Conservation (phyloP, 2,888 invertebrate genomes). For the Lamproptera curius region DNA sequence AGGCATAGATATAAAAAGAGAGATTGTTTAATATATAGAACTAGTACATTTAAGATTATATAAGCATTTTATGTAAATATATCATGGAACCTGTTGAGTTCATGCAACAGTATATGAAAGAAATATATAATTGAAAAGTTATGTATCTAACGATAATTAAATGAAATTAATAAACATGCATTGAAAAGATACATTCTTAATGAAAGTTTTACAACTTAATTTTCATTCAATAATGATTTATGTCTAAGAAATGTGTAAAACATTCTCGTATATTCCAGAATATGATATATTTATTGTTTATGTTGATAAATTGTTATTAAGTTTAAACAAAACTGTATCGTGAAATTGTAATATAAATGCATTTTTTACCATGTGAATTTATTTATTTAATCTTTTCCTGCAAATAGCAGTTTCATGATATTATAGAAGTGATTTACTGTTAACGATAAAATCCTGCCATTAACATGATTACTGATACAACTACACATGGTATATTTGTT, state of each 20-base stretch:
- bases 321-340: background rate
- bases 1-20: slow-evolving; percentile 77
- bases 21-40: slow-evolving; percentile 1
- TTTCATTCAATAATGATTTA: too few relatives aligned
- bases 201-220: too few relatives aligned
- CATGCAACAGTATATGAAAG: too few relatives aligned
- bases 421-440: background rate
- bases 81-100: too few relatives aligned
- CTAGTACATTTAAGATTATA: slow-evolving; percentile 1
- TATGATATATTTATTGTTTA: background rate
- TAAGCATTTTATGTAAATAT: slow-evolving; percentile 5
- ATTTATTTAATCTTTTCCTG: background rate
- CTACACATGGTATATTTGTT: too few relatives aligned
- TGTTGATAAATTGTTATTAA: background rate
- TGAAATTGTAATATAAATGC: background rate
- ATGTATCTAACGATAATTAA: too few relatives aligned
- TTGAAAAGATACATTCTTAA: too few relatives aligned
- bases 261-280: background rate
- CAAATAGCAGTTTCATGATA: background rate
- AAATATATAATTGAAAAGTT: too few relatives aligned
- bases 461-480: too few relatives aligned
- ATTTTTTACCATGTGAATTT: background rate
- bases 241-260: background rate
- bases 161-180: too few relatives aligned
- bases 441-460: too few relatives aligned